These are phyloP conservation scores for Noctua pronuba DNA, from an alignment of 2,888 invertebrate species.

Conservation along the genomic window DNA sequence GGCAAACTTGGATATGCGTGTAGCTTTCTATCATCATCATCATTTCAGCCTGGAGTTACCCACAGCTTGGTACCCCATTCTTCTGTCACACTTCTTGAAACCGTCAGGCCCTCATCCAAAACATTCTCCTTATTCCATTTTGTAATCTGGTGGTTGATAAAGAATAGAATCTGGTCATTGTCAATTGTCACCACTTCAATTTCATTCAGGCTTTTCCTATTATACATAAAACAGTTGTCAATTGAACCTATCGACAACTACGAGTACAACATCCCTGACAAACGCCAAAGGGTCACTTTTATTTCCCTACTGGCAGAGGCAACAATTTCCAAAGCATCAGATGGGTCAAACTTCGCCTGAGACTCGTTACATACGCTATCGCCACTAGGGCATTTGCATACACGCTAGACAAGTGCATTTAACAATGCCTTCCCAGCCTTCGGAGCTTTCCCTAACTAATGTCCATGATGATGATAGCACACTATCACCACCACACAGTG, in stretches of 20 bases:
- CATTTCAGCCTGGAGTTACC: background rate
- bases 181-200: background rate
- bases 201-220: background rate
- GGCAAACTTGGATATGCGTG: background rate
- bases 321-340: background rate
- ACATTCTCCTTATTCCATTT: background rate
- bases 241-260: background rate
- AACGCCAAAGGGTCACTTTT: background rate
- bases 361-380: background rate
- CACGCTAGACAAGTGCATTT: background rate
- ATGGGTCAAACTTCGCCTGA: background rate
- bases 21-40: background rate
- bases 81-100: background rate
- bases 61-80: background rate
- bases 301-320: background rate
- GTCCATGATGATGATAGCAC: constrained; percentile 14
- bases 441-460: constrained; percentile 6
- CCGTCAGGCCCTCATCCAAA: background rate
- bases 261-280: background rate
- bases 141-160: background rate
- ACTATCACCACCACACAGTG: constrained; percentile 33
- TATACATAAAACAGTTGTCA: background rate
- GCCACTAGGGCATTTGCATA: constrained; percentile 1
- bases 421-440: constrained; percentile 7
- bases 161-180: background rate